These are phyloP conservation scores for Octopus bimaculoides DNA, from an alignment of 1,140 invertebrate species.

Conservation along the genomic window DNA sequence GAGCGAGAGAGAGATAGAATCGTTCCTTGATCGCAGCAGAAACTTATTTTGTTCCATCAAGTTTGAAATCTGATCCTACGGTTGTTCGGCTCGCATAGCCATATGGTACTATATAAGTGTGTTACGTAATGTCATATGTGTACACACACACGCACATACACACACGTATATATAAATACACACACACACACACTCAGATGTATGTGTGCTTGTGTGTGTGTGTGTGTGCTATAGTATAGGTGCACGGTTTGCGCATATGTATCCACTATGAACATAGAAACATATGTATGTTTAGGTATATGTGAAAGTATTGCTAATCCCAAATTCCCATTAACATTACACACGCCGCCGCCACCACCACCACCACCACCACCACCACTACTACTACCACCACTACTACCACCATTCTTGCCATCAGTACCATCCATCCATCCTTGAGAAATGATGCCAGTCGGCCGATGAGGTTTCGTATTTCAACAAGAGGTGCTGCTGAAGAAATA, in stretches of 20 bases:
- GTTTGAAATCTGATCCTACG: too few species aligned
- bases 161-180: too few species aligned
- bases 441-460: too few species aligned
- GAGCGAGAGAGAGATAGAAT: too few species aligned
- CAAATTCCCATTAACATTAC: not conserved
- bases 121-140: too few species aligned
- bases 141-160: too few species aligned
- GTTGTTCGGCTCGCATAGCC: too few species aligned
- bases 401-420: not conserved
- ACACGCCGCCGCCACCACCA: not conserved
- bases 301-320: not conserved
- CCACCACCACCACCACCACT: slow-evolving; percentile 59
- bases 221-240: not conserved
- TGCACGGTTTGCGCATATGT: not conserved
- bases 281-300: not conserved
- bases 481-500: slow-evolving; percentile 9
- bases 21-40: too few species aligned
- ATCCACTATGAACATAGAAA: slow-evolving; percentile 5
- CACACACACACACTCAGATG: too few species aligned
- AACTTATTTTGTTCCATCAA: too few species aligned
- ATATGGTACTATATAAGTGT: too few species aligned
- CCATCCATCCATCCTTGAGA: slow-evolving; percentile 18
- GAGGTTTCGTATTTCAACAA: slow-evolving; percentile 19
- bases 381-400: slow-evolving; percentile 56
- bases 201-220: too few species aligned